These are phyloP conservation scores for Acanthoscelides obtectus DNA, from an alignment of 2,888 invertebrate genomes.

Conservation along the genomic window DNA sequence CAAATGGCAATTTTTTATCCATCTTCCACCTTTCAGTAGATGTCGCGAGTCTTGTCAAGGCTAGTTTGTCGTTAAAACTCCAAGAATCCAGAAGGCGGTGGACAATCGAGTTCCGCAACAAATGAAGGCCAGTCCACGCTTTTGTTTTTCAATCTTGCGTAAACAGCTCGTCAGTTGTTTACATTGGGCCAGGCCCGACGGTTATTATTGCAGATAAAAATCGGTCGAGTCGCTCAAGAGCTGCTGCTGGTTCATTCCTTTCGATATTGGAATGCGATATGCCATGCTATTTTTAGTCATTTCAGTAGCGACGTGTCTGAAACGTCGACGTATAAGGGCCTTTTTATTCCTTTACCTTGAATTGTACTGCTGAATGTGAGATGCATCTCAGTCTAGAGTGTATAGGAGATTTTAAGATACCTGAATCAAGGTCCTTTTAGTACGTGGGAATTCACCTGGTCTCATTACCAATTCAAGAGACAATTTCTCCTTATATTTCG, in stretches of 20 bases:
- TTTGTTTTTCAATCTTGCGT: not conserved
- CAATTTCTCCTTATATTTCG: no score
- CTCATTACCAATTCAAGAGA: not conserved
- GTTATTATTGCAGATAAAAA: not conserved
- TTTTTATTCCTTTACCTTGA: not conserved
- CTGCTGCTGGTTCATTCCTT: not conserved
- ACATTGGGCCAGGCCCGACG: not conserved
- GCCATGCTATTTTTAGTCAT: not conserved
- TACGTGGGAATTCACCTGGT: not conserved
- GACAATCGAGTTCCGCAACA: not conserved
- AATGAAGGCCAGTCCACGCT: not conserved
- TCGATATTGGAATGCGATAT: not conserved
- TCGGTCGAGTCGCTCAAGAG: not conserved
- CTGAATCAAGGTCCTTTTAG: not conserved
- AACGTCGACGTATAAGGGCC: not conserved
- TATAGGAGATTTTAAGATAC: not conserved
- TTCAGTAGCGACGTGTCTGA: not conserved
- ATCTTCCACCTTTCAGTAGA: no score
- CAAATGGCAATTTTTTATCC: no score
- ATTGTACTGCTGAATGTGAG: not conserved
- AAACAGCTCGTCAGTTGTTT: not conserved
- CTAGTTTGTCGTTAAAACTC: not conserved
- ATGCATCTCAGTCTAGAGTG: not conserved
- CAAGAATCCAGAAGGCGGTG: not conserved
- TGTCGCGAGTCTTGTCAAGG: no score